Evolutionary conservation across 2,113 vertebrate genomes (phyloP).

Genomic region (Pelusios castaneus): DNA sequence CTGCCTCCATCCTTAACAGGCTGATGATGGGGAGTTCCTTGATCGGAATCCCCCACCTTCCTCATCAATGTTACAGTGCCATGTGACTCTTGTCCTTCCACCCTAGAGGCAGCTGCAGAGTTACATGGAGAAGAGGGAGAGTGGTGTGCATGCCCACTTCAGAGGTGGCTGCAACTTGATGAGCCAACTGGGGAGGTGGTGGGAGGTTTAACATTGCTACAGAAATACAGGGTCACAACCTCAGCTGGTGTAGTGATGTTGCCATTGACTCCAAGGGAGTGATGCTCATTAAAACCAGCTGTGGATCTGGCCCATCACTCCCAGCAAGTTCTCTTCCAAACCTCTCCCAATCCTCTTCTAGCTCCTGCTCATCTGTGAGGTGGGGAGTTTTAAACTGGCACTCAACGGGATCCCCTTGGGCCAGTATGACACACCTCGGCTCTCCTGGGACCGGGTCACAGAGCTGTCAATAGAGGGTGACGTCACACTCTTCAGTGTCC

Average conservation of each 20-base stretch:
- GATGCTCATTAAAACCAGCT: not conserved
- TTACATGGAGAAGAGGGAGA: not conserved
- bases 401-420: conserved; percentile 65
- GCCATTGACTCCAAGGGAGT: not conserved
- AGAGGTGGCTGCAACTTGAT: not conserved
- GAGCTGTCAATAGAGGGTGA: conserved; percentile 56
- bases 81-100: not conserved
- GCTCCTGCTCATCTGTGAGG: conserved; percentile 61
- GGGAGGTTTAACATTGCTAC: not conserved
- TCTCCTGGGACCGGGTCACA: conserved; percentile 33
- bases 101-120: not conserved
- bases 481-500: conserved; percentile 50
- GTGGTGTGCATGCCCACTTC: not conserved
- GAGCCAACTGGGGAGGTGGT: not conserved
- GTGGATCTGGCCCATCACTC: not conserved
- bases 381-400: conserved; percentile 54
- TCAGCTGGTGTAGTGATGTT: not conserved
- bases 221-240: not conserved
- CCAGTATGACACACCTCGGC: not conserved
- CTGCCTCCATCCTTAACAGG: not conserved
- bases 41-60: not conserved
- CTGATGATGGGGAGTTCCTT: too few species aligned
- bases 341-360: not conserved
- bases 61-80: not conserved
- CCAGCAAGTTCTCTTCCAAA: not conserved